phyloP scores from a whole-genome alignment of 2,888 invertebrate genomes.

The Sialis lutaria region DNA sequence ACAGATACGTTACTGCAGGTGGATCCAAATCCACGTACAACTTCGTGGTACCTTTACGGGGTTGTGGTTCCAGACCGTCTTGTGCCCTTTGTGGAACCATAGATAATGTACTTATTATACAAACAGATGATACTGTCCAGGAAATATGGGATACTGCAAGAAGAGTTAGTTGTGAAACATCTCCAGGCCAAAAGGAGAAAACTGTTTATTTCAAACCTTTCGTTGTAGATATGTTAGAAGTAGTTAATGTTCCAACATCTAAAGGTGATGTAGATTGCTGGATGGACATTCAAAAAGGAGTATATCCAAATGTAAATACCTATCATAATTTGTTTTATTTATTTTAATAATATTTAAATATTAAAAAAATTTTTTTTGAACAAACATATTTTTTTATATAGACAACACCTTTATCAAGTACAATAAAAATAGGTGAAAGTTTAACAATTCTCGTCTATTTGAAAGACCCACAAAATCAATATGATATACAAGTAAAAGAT shows the following conservation, averaged over 20 bases:
- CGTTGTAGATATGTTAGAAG: conserved; percentile 24
- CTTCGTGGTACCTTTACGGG: conserved; percentile 44
- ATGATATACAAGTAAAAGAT: conserved; percentile 49
- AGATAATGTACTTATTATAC: conserved; percentile 49
- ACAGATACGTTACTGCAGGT: conserved; percentile 41
- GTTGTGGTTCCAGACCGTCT: conserved; percentile 42
- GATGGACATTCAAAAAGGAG: conserved; percentile 59
- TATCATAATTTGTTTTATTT: no score
- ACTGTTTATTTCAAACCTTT: conserved; percentile 36
- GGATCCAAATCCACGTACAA: conserved; percentile 35
- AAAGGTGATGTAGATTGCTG: conserved; percentile 52
- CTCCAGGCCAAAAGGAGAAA: conserved; percentile 21
- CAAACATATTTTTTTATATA: conserved; percentile 16
- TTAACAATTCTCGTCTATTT: conserved; percentile 51
- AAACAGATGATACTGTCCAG: conserved; percentile 46
- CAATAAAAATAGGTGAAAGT: conserved; percentile 51
- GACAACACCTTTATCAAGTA: conserved; percentile 39
- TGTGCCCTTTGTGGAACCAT: conserved; percentile 42
- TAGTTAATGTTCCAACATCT: conserved; percentile 40
- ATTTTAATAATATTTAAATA: neutral
- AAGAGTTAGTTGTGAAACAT: conserved; percentile 32
- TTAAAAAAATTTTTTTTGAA: neutral
- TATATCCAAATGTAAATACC: conserved; percentile 46
- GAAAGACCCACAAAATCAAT: conserved; percentile 41
- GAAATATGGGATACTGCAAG: conserved; percentile 47